Evolutionary conservation across 2,888 invertebrate species (phyloP).

Genomic region (Torymus aiolomorphi): DNA sequence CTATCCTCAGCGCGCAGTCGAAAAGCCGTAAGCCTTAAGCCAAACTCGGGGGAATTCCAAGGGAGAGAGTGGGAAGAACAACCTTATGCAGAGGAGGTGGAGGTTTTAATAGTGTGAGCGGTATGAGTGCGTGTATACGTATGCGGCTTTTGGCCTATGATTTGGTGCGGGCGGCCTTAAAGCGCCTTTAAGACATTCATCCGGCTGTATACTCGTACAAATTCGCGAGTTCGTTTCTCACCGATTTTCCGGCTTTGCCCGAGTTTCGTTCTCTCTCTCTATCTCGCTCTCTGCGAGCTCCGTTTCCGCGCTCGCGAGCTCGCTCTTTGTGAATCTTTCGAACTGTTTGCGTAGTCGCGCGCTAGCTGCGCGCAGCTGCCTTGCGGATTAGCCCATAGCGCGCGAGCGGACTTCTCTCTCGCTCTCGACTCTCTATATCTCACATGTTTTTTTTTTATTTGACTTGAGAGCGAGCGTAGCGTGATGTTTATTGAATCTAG

Average conservation of each 20-base stretch:
- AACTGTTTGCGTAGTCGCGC: conserved; percentile 7
- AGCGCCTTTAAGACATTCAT: conserved; percentile 30
- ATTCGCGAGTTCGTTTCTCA: conserved; percentile 34
- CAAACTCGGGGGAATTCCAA: conserved; percentile 21
- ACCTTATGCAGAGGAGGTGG: neutral
- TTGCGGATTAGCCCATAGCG: conserved; percentile 11
- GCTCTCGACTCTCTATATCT: too few relatives aligned
- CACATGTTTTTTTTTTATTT: too few relatives aligned
- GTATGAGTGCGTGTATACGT: neutral
- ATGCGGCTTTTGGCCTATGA: neutral
- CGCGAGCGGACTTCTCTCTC: too few relatives aligned
- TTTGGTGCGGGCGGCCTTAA: neutral
- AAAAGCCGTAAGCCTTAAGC: conserved; percentile 47
- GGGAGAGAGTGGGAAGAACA: neutral
- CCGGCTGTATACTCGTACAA: conserved; percentile 5
- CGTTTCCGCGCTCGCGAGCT: neutral
- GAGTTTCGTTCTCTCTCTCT: too few relatives aligned
- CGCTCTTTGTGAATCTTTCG: neutral
- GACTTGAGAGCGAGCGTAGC: too few relatives aligned
- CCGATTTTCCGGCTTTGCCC: neutral
- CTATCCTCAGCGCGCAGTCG: conserved; percentile 20
- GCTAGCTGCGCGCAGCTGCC: neutral
- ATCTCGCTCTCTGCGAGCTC: neutral
- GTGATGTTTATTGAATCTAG: too few relatives aligned
- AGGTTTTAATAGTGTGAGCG: too few relatives aligned